These are phyloP conservation scores for Syngnathus scovelli DNA, from an alignment of 2,113 vertebrate species.

Conservation along the genomic window DNA sequence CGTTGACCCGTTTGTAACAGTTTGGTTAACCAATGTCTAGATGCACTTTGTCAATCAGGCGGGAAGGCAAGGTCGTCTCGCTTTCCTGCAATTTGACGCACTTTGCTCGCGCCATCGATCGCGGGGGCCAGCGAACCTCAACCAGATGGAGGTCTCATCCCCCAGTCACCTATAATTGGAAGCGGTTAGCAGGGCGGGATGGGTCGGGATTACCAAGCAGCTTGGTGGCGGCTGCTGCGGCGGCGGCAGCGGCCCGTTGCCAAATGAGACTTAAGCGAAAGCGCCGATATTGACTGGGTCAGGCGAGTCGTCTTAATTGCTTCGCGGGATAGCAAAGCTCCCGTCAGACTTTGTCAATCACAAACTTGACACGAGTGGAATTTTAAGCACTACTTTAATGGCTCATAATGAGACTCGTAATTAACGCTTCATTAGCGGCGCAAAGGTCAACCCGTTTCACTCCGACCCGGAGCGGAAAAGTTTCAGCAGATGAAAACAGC, in stretches of 20 bases:
- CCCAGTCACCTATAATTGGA: slow-evolving; percentile 3
- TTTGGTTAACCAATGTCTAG: too few species aligned
- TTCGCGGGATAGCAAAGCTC: not conserved
- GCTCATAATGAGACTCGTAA: not conserved
- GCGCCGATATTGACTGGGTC: slow-evolving; percentile 2
- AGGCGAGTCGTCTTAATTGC: slow-evolving; percentile 8
- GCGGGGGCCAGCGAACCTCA: not conserved
- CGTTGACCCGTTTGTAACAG: not conserved
- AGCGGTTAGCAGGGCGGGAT: not conserved
- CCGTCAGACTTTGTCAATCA: slow-evolving; percentile 4
- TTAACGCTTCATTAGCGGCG: not conserved
- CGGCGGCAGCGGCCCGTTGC: not conserved
- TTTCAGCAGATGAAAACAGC: not conserved
- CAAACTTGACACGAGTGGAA: not conserved
- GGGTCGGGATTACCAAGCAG: not conserved
- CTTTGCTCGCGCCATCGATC: not conserved
- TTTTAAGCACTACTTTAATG: not conserved
- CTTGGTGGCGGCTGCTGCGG: not conserved
- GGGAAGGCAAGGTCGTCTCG: not conserved
- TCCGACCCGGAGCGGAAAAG: not conserved
- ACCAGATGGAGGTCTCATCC: slow-evolving; percentile 1
- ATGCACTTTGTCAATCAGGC: not conserved
- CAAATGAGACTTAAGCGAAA: slow-evolving; percentile 1
- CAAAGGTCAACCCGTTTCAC: slow-evolving; percentile 4
- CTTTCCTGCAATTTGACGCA: not conserved